Percentiles rank a stretch among this genome's conserved stretches.
phyloP scores from a whole-genome alignment of 2,888 invertebrate species.

The Geotrupes spiniger region DNA sequence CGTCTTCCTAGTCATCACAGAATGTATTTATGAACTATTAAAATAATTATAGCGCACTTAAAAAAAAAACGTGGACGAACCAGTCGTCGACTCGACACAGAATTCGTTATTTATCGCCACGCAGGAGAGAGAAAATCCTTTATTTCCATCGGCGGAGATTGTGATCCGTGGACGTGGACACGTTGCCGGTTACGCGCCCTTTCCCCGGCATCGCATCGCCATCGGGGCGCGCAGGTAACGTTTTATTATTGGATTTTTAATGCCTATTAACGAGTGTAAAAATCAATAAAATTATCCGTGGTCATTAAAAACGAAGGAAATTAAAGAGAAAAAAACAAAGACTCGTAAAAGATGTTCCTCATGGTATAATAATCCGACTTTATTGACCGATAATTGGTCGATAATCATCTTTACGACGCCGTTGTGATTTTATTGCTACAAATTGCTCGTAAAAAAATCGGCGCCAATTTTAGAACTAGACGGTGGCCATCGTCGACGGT shows the following conservation, averaged over 20 bases:
- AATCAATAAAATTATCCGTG: conserved; percentile 6
- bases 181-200: no score
- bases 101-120: no score
- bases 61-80: no score
- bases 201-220: no score
- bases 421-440: conserved; percentile 40
- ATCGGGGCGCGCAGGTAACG: conserved; percentile 1
- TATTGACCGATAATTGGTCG: conserved; percentile 44
- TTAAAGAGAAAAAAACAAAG: conserved; percentile 8
- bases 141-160: no score
- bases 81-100: no score
- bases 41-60: no score
- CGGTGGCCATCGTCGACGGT: not conserved
- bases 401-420: conserved; percentile 43
- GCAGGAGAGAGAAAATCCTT: no score
- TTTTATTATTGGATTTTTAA: conserved; percentile 7
- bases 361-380: conserved; percentile 33
- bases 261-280: conserved; percentile 5
- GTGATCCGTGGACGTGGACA: no score
- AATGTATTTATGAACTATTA: no score
- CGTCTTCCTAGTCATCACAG: no score
- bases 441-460: conserved; percentile 26
- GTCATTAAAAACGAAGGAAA: conserved; percentile 1
- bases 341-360: conserved; percentile 1
- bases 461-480: conserved; percentile 15